Base-by-base conservation (phyloP, 1,140 invertebrate genomes). In the Drosophila tristis region DNA sequence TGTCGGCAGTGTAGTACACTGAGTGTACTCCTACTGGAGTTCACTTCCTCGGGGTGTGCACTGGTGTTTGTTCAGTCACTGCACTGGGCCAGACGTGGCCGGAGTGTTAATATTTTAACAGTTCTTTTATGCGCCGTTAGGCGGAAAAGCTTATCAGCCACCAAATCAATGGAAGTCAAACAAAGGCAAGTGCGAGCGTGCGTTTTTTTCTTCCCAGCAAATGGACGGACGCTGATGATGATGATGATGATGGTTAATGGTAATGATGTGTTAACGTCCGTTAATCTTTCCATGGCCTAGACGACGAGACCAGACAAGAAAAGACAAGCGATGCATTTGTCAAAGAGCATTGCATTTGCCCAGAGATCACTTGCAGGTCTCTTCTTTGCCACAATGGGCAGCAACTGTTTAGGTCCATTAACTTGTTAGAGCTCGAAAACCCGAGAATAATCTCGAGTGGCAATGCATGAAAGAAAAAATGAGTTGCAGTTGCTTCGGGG, bases 291-390 rank as follows among this genome's bases (percentile, higher is more conserved):
- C 62, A 68, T 68, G 66, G 44, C 63, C 63, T 56, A 68, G 31
- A 68, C 26, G 8, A 4, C 49, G 13, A 16, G 13, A 16, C 16
- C 0, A 16, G 16, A 39, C 20, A 66, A 23, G 65, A 39, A 15
- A 66, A 23, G 65, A 49, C 66, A 68, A 70, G 57, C 44, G 64
- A 70, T 68, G 63, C 66, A 70, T 47, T 56, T 70, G 66, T 68
- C 43, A 25, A 47, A 25, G 45, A n/a, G 58, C 47, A 35, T 35
- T 31, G 29, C 29, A 20, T 31, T 2, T 8, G 31, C 29, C 8
- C 29, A 11, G 9, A 35, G 31, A 35, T 11, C 31, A 35, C 20
- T 2, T 20, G 20, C 39, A 25, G 45, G 45, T 63, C 26, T 67
- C 26, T 43, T 25, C 35, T 9, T 8, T 39, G 43, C 16, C 64